Conservation (phyloP, 2,797 vertebrate species). For the Chloroceryle inda region DNA sequence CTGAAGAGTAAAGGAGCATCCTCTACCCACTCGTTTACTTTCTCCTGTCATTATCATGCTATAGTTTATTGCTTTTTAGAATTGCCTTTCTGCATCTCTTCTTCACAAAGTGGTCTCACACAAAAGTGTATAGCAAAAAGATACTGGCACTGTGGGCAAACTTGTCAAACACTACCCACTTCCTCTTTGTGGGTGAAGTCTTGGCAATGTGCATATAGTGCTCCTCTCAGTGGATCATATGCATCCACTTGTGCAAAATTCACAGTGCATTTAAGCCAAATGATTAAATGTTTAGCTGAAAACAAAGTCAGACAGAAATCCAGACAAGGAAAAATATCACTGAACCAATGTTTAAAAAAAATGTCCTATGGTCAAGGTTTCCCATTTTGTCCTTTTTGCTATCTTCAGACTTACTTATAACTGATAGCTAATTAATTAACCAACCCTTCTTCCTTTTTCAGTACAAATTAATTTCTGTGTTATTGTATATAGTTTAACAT, state of each 20-base stretch:
- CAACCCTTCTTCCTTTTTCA: background rate
- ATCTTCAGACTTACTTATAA: background rate
- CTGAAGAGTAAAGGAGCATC: background rate
- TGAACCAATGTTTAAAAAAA: background rate
- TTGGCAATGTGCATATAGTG: background rate
- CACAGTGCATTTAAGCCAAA: background rate
- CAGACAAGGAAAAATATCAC: background rate
- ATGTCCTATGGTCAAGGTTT: background rate
- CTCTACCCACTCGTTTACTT: background rate
- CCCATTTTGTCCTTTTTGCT: background rate
- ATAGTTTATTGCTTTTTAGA: conserved; percentile 30
- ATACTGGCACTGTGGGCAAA: background rate
- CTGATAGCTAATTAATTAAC: background rate
- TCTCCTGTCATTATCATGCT: conserved; percentile 8
- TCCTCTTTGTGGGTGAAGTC: background rate
- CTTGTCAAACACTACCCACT: background rate
- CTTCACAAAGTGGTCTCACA: conserved; percentile 1
- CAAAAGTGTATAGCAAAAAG: background rate
- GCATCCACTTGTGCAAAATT: background rate
- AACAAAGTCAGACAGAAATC: background rate
- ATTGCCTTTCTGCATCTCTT: conserved; percentile 14
- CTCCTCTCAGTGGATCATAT: background rate
- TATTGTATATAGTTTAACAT: background rate
- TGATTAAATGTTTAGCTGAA: background rate
- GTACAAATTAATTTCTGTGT: background rate